Evolutionary conservation across 2,888 invertebrate genomes (phyloP).

Genomic region (Malthinus flaveolus): DNA sequence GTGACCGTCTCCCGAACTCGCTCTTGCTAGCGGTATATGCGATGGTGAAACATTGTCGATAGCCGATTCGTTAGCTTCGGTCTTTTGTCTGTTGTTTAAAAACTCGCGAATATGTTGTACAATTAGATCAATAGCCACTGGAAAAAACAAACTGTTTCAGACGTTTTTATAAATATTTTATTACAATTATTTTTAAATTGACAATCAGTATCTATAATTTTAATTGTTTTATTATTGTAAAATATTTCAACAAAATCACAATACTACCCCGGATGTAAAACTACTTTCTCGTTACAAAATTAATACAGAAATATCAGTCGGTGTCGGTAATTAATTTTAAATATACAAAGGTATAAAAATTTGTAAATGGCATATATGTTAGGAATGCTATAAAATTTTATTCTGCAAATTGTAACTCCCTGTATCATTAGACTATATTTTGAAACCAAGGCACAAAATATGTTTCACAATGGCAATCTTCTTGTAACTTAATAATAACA

Average conservation of each 20-base stretch:
- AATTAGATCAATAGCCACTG: conserved; percentile 96
- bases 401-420: too few relatives aligned
- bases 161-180: neutral
- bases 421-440: too few relatives aligned
- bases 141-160: conserved; percentile 51
- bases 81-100: conserved; percentile 63
- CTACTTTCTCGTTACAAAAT: too few relatives aligned
- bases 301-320: too few relatives aligned
- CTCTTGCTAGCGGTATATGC: conserved; percentile 39
- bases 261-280: too few relatives aligned
- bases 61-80: conserved; percentile 32
- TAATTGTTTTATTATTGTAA: conserved; percentile 1
- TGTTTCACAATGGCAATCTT: too few relatives aligned
- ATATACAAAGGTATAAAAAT: too few relatives aligned
- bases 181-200: conserved; percentile 2
- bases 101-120: conserved; percentile 96
- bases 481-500: too few relatives aligned
- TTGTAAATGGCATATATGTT: too few relatives aligned
- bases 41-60: conserved; percentile 24
- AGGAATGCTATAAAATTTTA: too few relatives aligned
- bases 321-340: too few relatives aligned
- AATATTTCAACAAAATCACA: neutral
- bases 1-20: conserved; percentile 39
- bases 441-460: too few relatives aligned
- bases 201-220: conserved; percentile 2